Percentiles rank a stretch among this genome's conserved stretches.
phyloP scores from a whole-genome alignment of 92 coral and sea anemone genomes.

The Umimayanthus kanabou region DNA sequence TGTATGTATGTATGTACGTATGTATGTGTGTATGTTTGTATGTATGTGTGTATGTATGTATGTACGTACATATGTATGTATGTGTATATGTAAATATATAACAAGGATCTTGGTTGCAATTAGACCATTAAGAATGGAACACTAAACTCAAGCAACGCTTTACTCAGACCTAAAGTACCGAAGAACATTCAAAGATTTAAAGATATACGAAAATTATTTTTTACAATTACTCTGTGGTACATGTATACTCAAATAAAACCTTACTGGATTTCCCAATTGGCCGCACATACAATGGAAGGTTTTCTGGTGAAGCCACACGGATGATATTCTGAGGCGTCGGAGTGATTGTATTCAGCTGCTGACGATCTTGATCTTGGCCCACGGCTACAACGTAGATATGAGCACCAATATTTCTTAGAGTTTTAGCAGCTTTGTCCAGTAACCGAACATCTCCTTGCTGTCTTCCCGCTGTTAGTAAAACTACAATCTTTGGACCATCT shows the following conservation, averaged over 20 bases:
- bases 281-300: constrained; percentile 14
- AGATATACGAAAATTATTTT: not conserved
- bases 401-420: constrained; percentile 26
- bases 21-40: too few species aligned
- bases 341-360: constrained; percentile 19
- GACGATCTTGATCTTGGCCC: constrained; percentile 15
- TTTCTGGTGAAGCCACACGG: constrained; percentile 8
- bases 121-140: too few species aligned
- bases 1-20: too few species aligned
- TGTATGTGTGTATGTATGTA: too few species aligned
- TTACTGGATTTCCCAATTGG: constrained; percentile 25
- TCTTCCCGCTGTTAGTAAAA: constrained; percentile 30
- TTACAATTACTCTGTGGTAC: not conserved
- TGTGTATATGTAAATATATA: too few species aligned
- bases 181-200: too few species aligned
- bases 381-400: constrained; percentile 31
- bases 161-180: too few species aligned
- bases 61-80: too few species aligned
- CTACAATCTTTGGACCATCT: constrained; percentile 31
- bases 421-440: constrained; percentile 25
- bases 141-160: too few species aligned
- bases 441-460: not conserved
- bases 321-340: constrained; percentile 11
- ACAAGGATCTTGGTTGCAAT: too few species aligned
- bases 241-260: not conserved